Percentiles rank a stretch among this genome's conserved stretches.
Conservation (phyloP, 2,888 invertebrate genomes). For the Caenorhabditis afra region DNA sequence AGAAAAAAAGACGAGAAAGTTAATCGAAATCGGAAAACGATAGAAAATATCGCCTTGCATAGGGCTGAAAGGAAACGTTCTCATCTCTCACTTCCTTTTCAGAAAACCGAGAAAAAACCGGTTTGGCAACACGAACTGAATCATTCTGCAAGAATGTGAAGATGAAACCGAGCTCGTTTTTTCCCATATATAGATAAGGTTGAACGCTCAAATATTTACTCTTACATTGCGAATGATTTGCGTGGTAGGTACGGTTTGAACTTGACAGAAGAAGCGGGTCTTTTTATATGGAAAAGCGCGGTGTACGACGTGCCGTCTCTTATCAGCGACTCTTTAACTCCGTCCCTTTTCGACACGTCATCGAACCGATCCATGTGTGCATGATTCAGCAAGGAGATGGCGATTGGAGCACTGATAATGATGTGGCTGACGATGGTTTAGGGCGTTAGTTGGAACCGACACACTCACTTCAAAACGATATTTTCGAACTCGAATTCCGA, state of each 20-base stretch:
- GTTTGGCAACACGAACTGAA: constrained; percentile 37
- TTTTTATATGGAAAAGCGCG: constrained; percentile 14
- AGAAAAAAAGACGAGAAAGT: not conserved
- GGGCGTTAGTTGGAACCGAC: constrained; percentile 29
- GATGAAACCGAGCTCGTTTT: constrained; percentile 22
- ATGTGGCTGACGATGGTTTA: constrained; percentile 2
- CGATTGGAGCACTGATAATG: constrained; percentile 33
- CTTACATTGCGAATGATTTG: not conserved
- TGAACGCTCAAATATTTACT: constrained; percentile 55
- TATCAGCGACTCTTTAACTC: constrained; percentile 39
- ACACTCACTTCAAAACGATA: not conserved
- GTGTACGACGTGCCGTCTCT: constrained; percentile 6
- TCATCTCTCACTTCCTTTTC: no score
- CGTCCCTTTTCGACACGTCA: constrained; percentile 34
- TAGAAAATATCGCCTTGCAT: no score
- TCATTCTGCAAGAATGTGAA: constrained; percentile 9
- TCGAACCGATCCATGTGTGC: constrained; percentile 13
- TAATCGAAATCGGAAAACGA: not conserved
- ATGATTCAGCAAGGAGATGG: constrained; percentile 41
- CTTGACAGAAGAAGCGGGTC: constrained; percentile 45
- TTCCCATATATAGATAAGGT: constrained; percentile 45
- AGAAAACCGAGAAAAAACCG: no score
- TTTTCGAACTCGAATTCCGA: not conserved
- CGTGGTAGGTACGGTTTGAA: constrained; percentile 32
- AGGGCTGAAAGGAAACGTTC: no score